Percentiles rank a stretch among this genome's conserved stretches.
Evolutionary conservation across 2,888 invertebrate species (phyloP).

Genomic region (Caenorhabditis virilis): DNA sequence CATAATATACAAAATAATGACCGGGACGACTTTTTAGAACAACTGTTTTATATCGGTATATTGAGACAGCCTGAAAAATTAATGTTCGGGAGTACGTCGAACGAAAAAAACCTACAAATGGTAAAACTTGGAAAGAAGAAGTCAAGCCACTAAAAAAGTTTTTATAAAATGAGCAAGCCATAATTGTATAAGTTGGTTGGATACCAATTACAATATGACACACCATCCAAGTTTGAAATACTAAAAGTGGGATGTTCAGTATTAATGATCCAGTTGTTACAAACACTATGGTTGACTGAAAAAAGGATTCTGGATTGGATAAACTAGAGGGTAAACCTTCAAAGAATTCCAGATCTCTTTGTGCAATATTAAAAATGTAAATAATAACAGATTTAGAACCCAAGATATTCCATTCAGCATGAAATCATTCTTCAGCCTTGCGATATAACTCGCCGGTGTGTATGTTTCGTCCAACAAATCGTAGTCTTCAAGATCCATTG

Average conservation of each 20-base stretch:
- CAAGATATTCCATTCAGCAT: slow-evolving; percentile 21
- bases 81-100: too few relatives aligned
- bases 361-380: slow-evolving; percentile 16
- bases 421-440: too few relatives aligned
- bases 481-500: too few relatives aligned
- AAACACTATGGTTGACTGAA: slow-evolving; percentile 34
- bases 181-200: slow-evolving; percentile 19
- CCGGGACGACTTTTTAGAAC: slow-evolving; percentile 27
- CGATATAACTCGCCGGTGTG: too few relatives aligned
- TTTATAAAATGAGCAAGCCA: slow-evolving; percentile 26
- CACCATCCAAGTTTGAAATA: slow-evolving; percentile 36
- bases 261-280: slow-evolving; percentile 29
- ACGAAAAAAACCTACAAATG: slow-evolving; percentile 17
- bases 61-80: slow-evolving; percentile 31
- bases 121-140: slow-evolving; percentile 28
- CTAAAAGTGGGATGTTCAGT: slow-evolving; percentile 19
- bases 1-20: slow-evolving; percentile 12
- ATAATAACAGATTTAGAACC: slow-evolving; percentile 13
- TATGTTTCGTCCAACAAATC: too few relatives aligned
- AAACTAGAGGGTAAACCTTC: slow-evolving; percentile 4
- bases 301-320: not conserved
- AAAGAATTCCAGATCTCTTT: slow-evolving; percentile 26
- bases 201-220: slow-evolving; percentile 14
- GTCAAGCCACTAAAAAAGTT: slow-evolving; percentile 27
- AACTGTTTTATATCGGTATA: slow-evolving; percentile 37